Percentiles rank a stretch among this genome's conserved stretches.
Conservation (phyloP, 2,113 vertebrate genomes). For the Opisthocomus hoazin region DNA sequence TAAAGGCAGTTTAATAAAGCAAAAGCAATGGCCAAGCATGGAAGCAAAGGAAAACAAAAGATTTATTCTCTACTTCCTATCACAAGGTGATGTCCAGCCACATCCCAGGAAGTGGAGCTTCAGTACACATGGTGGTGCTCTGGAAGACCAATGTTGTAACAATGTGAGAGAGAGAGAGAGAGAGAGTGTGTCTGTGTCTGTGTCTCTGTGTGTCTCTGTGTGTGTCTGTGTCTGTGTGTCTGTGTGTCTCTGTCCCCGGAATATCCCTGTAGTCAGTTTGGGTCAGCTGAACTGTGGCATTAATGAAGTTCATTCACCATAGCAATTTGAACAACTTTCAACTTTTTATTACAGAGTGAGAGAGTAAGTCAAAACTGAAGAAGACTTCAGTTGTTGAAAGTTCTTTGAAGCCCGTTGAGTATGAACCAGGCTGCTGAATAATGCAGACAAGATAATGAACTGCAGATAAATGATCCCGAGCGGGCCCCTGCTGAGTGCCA, state of each 20-base stretch:
- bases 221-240: no score
- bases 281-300: not conserved
- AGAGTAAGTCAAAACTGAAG: constrained; percentile 69
- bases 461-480: constrained; percentile 73
- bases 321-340: constrained; percentile 29
- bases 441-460: constrained; percentile 78
- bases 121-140: not conserved
- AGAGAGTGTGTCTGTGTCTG: no score
- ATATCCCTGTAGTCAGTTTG: no score
- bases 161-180: no score
- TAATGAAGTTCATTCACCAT: not conserved
- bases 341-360: constrained; percentile 45
- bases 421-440: constrained; percentile 81
- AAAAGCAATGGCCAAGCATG: not conserved
- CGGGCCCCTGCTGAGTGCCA: constrained; percentile 59
- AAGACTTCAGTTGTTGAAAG: constrained; percentile 79
- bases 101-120: not conserved
- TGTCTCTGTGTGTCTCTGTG: no score
- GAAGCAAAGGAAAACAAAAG: not conserved
- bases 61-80: not conserved
- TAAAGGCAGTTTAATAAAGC: not conserved
- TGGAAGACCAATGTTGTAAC: fast-evolving
- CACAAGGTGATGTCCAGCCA: not conserved
- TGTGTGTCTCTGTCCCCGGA: no score
- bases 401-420: constrained; percentile 74